Percentiles rank a stretch among this genome's conserved stretches.
Conservation (phyloP, 2,113 vertebrate species). For the Puntigrus tetrazona region DNA sequence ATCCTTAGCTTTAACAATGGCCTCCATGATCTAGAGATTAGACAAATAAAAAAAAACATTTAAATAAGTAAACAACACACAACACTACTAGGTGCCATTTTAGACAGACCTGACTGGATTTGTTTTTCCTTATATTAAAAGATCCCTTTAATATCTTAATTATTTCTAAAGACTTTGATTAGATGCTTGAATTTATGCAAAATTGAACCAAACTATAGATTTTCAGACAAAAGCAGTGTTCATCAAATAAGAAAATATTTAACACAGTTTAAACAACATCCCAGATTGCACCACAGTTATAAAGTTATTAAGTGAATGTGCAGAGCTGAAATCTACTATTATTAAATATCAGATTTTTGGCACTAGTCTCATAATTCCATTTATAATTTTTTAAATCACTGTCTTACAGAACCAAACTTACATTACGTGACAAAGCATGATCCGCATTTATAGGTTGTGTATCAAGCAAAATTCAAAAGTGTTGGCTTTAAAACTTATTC, state of each 20-base stretch:
- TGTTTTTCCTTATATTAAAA: neutral
- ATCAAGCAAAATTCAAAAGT: no score
- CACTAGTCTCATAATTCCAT: neutral
- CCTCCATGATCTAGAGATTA: slow-evolving; percentile 75
- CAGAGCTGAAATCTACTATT: neutral
- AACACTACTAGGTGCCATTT: neutral
- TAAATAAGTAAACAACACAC: neutral
- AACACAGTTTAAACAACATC: neutral
- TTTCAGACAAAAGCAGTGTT: neutral
- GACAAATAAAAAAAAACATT: neutral
- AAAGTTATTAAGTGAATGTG: neutral
- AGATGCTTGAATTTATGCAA: no score
- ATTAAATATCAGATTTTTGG: neutral
- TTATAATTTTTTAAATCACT: neutral
- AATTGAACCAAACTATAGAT: neutral
- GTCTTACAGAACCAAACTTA: neutral
- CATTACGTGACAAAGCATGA: neutral
- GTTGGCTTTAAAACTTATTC: no score
- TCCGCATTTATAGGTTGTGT: neutral
- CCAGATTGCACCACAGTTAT: neutral
- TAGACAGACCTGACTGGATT: neutral
- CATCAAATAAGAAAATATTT: neutral
- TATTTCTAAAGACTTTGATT: no score
- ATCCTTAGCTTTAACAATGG: slow-evolving; percentile 75
- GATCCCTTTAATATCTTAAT: neutral